A percentile compares a stretch with the other conserved stretches of the same genome.
These are phyloP conservation scores for Paratrypauchen microcephalus DNA, from an alignment of 2,797 vertebrate genomes.

Conservation along the genomic window DNA sequence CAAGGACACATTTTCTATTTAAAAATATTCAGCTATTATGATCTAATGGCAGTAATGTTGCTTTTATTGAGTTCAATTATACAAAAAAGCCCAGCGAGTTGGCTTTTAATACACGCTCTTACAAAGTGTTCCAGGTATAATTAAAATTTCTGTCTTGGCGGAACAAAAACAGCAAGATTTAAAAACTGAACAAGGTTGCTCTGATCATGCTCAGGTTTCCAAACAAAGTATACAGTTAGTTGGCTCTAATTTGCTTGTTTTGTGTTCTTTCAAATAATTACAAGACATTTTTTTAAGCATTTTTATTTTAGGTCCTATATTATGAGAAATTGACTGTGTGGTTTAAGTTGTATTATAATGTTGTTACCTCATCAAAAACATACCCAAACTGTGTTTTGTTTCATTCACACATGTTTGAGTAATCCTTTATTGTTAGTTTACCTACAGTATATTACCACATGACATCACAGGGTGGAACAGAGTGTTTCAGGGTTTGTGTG, in stretches of 20 bases:
- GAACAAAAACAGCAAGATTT: neutral
- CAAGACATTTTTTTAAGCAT: too few species aligned
- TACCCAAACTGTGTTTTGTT: too few species aligned
- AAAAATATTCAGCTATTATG: conserved; percentile 5
- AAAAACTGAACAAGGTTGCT: neutral
- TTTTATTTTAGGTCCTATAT: too few species aligned
- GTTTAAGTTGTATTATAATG: too few species aligned
- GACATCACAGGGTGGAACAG: too few species aligned
- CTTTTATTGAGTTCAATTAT: conserved; percentile 10
- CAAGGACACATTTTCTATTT: conserved; percentile 3
- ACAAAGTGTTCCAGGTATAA: conserved; percentile 5
- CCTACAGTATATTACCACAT: too few species aligned
- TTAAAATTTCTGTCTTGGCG: neutral
- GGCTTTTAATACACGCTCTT: neutral
- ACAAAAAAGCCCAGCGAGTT: conserved; percentile 5
- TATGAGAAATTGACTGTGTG: too few species aligned
- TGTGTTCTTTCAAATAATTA: too few species aligned
- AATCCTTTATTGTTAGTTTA: too few species aligned
- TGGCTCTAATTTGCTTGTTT: neutral
- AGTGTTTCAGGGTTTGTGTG: too few species aligned
- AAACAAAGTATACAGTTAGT: neutral
- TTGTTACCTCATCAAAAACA: too few species aligned
- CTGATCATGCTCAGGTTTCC: neutral
- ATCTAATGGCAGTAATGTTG: conserved; percentile 7
- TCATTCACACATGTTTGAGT: too few species aligned